phyloP scores from a whole-genome alignment of 2,113 vertebrate genomes.

The Vidua chalybeata region DNA sequence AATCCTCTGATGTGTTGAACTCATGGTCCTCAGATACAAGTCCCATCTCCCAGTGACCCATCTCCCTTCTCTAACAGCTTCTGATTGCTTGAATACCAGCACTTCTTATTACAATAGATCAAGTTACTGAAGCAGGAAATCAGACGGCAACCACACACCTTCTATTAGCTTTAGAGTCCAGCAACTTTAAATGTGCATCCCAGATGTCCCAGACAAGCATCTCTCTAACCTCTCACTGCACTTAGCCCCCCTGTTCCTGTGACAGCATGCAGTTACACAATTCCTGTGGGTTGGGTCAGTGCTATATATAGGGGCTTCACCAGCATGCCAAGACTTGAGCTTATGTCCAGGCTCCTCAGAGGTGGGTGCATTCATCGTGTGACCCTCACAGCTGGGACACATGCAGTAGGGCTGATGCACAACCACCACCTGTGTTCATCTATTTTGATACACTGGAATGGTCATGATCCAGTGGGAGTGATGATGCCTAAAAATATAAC shows the following conservation, averaged over 20 bases:
- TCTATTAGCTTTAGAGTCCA: neutral
- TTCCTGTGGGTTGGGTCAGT: neutral
- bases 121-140: neutral
- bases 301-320: neutral
- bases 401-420: neutral
- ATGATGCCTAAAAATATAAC: neutral
- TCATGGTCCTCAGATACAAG: neutral
- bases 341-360: neutral
- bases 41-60: too few species aligned
- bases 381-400: neutral
- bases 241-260: neutral
- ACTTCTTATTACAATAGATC: neutral
- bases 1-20: neutral
- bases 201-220: neutral
- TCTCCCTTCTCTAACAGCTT: neutral
- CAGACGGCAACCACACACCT: neutral
- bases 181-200: neutral
- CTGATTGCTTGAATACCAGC: neutral
- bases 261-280: neutral
- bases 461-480: neutral
- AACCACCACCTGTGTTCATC: neutral
- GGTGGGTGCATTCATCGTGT: fast-evolving
- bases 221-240: neutral
- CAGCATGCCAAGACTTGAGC: neutral
- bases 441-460: neutral